Base-by-base conservation (phyloP, 2,888 invertebrate genomes). In the Vannuccia rotundouncinata region DNA sequence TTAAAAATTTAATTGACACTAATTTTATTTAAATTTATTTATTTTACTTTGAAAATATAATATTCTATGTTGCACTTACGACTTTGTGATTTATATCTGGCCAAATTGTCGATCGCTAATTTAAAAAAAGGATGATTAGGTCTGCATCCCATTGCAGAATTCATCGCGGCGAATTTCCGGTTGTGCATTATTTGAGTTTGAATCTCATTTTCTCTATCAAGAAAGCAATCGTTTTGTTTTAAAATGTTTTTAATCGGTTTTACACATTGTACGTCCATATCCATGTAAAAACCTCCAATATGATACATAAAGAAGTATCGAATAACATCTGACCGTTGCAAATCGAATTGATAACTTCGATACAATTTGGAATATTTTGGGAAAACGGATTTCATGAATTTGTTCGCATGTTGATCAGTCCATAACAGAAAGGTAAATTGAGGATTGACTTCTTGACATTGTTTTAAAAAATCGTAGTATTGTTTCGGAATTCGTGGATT, bases 41-140 rank as follows among this genome's bases (percentile, higher is more conserved):
- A n/a, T n/a, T n/a, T n/a, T n/a, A n/a, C n/a, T n/a, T n/a, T n/a
- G n/a, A n/a, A n/a, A n/a, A n/a, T n/a, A n/a, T n/a, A n/a, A n/a
- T n/a, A n/a, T n/a, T n/a, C n/a, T n/a, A n/a, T n/a, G n/a, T n/a
- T n/a, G n/a, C n/a, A 66, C 66, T 66, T 22, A 66, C 75, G 29
- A 75, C 29, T 31, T 75, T 75, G 2, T 2, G 2, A 2, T 31
- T 28, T 5, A 13, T 5, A 31, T 22, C 29, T 22, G 13, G 22
- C 5, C 2, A 75, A 28, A 75, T 5, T 13, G 17, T 75, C 75
- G 2, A 75, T 5, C 13, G 28, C 30, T n/a, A 31, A 25, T 29
- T 75, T 75, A 5, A 75, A 75, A 10, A 25, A 75, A 2, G 75
- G 75, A 75, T 75, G 75, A 2, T 75, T 75, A 27, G 75, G 75